Base-by-base conservation (phyloP, 1,140 invertebrate genomes). In the Drosophila navojoa region DNA sequence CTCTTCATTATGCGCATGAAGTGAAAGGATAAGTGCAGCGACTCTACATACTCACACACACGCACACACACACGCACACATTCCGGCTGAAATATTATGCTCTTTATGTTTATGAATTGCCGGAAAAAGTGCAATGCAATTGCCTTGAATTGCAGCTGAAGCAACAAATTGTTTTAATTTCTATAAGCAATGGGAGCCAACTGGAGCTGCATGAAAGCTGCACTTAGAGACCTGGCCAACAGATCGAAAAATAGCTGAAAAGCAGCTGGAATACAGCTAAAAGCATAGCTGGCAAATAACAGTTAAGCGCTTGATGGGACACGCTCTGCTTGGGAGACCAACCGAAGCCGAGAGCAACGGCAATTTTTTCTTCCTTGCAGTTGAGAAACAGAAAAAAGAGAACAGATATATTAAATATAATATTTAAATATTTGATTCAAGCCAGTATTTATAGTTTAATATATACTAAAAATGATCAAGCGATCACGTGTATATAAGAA, bases 1-100 rank as follows among this genome's bases (percentile, higher is more conserved):
- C 86, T 90, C 86, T 90, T 90, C 86, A 90, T 90, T 90, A 90
- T 90, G 86, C 81, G 71, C 87, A 90, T 90, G 74, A 90, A 90
- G 73, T 86, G 81, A 90, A 90, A 81, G 79, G 69, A 81, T 81
- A 81, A 81, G 73, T 90, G 80, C 78, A 90, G 63, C 76, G 58
- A 64, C 76, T 69, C 67, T 44, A 60, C 32, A 70, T 67, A 59
- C 67, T 35, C 2, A 68, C 44, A 44, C 38, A 62, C 11, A 54
- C 54, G 57, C 32, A 54, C 49, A 68, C 40, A 38, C 9, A 47
- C 15, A 74, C 50, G 64, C 54, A 76, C 42, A n/a, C 38, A 29
- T 40, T 67, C 68, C 75, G 27, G 16, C 19, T 53, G 22, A 76
- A 75, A 71, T 60, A n/a, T 52, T 69, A 78, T 79, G 71, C 58